Evolutionary conservation across 2,888 invertebrate genomes (phyloP), one percentile per base, ranked within the genome.

Genomic region (Cyclophora punctaria): DNA sequence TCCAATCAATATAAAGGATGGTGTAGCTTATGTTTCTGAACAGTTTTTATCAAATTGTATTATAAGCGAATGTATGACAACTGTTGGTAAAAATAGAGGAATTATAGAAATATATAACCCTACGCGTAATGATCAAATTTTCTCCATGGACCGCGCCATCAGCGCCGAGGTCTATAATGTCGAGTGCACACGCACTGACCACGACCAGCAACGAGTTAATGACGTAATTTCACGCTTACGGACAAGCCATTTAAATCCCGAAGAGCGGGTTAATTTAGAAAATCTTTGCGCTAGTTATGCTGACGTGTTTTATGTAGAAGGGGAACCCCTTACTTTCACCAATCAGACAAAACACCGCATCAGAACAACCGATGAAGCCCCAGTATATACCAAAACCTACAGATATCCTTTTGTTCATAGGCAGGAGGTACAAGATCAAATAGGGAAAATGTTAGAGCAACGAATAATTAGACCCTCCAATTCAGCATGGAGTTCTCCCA

Each of bases 211-310:
- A 0, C 63, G 64, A 33, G 54, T 44, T 0, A 34, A 56, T 3
- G 54, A 61, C 5, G 59, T 62, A 5, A 3, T 62, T 6, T 57
- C 64, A 7, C 62, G 63, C 0, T 46, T 71, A 4, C 61, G 69
- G 4, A 69, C 65, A 0, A 58, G 64, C 4, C 68, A 69, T 52
- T 44, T 69, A 6, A 67, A 69, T 34, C 41, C 47, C 0, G 68
- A 71, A 41, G 67, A 67, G 56, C 54, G 54, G 2, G 51, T 49
- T 45, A 65, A 70, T 37, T 53, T 65, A 48, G 48, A 51, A 35
- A 7, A 49, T 2, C 49, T 62, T 5, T 60, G 59, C 44, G 20
- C 54, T 2, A 41, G 50, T 2, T 66, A 64, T 43, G 48, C 58
- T 0, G 20, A 20, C 20, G 20, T 63, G 0, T 63, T 65, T 46